Conservation (phyloP, 2,888 invertebrate species). For the Zelleria hepariella region DNA sequence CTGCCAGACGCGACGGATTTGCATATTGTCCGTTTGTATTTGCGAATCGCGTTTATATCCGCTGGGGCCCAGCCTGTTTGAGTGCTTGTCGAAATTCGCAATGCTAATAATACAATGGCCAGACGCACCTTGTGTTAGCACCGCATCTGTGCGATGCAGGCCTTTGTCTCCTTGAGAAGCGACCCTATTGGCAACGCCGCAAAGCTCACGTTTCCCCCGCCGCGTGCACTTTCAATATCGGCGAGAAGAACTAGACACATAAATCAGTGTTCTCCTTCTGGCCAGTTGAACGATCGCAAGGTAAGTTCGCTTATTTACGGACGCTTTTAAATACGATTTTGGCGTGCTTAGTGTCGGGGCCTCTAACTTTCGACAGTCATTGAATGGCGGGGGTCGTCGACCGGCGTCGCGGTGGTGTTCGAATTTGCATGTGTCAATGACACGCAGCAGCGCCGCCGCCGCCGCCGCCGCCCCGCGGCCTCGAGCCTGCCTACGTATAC, state of each 20-base stretch:
- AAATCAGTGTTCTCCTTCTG: conserved; percentile 36
- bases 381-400: conserved; percentile 62
- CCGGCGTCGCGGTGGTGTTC: conserved; percentile 52
- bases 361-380: conserved; percentile 68
- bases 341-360: conserved; percentile 31
- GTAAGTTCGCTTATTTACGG: conserved; percentile 40
- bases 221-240: conserved; percentile 24
- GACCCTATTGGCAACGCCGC: conserved; percentile 28
- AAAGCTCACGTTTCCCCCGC: conserved; percentile 29
- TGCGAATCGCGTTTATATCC: conserved; percentile 51
- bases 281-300: conserved; percentile 28
- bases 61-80: conserved; percentile 15
- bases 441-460: conserved; percentile 29
- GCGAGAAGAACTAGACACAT: conserved; percentile 38
- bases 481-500: conserved; percentile 37
- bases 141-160: conserved; percentile 36
- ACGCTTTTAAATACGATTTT: conserved; percentile 40
- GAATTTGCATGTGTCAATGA: conserved; percentile 71
- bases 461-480: conserved; percentile 38
- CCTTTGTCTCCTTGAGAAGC: conserved; percentile 23
- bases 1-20: conserved; percentile 35
- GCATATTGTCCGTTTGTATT: conserved; percentile 54
- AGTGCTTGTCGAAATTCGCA: conserved; percentile 60
- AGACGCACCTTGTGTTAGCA: conserved; percentile 47
- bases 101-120: conserved; percentile 63